Base-by-base conservation (phyloP, 2,797 vertebrate genomes). In the Thripadectes ignobilis region DNA sequence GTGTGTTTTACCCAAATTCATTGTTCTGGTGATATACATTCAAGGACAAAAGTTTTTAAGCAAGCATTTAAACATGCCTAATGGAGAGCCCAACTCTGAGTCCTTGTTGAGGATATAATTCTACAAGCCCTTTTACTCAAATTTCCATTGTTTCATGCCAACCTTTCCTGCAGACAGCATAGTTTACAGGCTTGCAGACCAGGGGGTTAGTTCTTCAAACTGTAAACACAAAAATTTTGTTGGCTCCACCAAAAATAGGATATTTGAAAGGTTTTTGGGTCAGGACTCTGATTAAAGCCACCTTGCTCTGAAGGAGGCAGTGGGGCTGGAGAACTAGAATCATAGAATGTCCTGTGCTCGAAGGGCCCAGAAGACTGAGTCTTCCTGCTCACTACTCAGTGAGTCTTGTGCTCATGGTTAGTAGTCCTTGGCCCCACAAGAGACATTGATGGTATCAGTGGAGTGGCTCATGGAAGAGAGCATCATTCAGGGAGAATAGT, bases 361-460 rank as follows among this genome's bases (percentile, higher is more conserved):
- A 88, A 59, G 20, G 20, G 30, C 52, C 7, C n/a, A 52, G 2
- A 30, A 52, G 24, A 34, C 11, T 19, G 9, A 63, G 26, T 32
- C 32, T 65, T 59, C 26, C 4, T 52, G 9, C 32, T 58, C 38
- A 17, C 9, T 72, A 10, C n/a, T 16, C 46, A 5, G 5, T 41
- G 26, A 61, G 45, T 46, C 14, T 30, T 15, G 6, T 3, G 19
- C 14, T 62, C 3, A 7, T 1, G 3, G 29, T 2, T 2, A 46
- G 19, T 39, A 41, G 45, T 15, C 51, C 26, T 72, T 61, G 51
- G 34, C 7, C n/a, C 13, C 29, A 17, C 3, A 48, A 41, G 34
- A 51, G 52, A 6, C 12, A 12, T 14, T 14, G 17, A 43, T 54
- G 34, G 41, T 17, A 29, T 21, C 10, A 29, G 45, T 16, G 22